Evolutionary conservation across 2,888 invertebrate genomes (phyloP), one percentile per base, ranked within the genome.

Genomic region (Drosophila acutilabella): DNA sequence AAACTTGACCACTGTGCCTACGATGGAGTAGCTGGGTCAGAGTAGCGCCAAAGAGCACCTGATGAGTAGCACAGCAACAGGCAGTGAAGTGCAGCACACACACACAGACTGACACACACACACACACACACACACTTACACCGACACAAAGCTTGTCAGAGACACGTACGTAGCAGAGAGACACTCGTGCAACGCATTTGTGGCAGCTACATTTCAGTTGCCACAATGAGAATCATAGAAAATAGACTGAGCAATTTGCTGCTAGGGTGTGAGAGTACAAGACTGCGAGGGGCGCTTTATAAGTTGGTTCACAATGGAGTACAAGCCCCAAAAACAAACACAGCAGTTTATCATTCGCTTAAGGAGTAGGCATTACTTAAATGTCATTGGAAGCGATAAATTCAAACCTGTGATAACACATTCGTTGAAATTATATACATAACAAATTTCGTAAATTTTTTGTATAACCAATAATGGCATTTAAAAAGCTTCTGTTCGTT

Each of bases 401-500:
- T 13, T 14, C 23, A 23, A 30, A 30, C 8, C 30, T 8, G 30
- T 30, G 30, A 30, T 30, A 30, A 42, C n/a, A 47, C 7, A 47
- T n/a, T 11, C n/a, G 2, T 30, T 11, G 3, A 5, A 26, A 30
- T 14, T 0, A 48, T 3, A 20, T n/a, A 16, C 14, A 6, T 2
- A 30, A 30, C 8, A 30, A 20, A 8, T 4, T 52, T 26, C 8
- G 4, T 6, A 75, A 75, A 75, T 75, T 75, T 23, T 56, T 40
- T 41, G 75, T 75, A 11, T 0, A 26, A 54, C 13, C 8, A 23
- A 40, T 51, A 64, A 84, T 85, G 89, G 8, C 86, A 10, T 69
- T 52, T 30, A 72, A 76, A 11, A 89, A 80, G 53, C 11, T 86
- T 1, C 68, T 86, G 0, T 86, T 86, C 20, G 75, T 86, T 1